Percentiles rank a stretch among this genome's conserved stretches.
Evolutionary conservation across 2,797 vertebrate species (phyloP).

Genomic region (Enteromius argenteus): DNA sequence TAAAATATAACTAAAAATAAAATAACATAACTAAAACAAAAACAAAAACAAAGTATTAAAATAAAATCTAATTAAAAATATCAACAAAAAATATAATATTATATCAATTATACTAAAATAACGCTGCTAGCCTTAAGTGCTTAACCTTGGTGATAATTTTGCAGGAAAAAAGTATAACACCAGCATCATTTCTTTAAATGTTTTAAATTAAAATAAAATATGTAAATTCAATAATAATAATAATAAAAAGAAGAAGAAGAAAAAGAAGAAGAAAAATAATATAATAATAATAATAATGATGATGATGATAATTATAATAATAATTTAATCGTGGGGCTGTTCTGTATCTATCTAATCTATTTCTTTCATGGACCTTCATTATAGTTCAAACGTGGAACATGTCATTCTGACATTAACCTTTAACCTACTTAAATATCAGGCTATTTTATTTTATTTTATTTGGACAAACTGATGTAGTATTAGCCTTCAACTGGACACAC

Average conservation of each 20-base stretch:
- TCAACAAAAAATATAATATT: not conserved
- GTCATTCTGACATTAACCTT: slow-evolving; percentile 5
- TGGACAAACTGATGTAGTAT: not conserved
- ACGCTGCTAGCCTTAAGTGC: not conserved
- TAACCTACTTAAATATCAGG: not conserved
- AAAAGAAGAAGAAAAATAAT: too few relatives aligned
- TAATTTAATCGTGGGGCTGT: too few relatives aligned
- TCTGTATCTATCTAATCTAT: not conserved
- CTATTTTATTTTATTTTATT: not conserved
- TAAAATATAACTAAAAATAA: not conserved
- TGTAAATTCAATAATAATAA: too few relatives aligned
- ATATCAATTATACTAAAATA: not conserved
- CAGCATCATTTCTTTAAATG: not conserved
- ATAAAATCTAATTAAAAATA: not conserved
- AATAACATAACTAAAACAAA: not conserved
- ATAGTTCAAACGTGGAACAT: not conserved
- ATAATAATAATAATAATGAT: too few relatives aligned
- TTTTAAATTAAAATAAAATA: too few relatives aligned
- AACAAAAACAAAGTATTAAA: not conserved
- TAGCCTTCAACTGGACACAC: not conserved
- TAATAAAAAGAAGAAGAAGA: too few relatives aligned
- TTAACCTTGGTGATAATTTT: not conserved
- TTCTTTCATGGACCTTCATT: not conserved
- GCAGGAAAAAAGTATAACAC: not conserved
- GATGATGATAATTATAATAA: too few relatives aligned